A percentile compares a stretch with the other conserved stretches of the same genome.
These are phyloP conservation scores for Montipora efflorescens DNA, from an alignment of 64 coral and sea anemone species.

Conservation along the genomic window DNA sequence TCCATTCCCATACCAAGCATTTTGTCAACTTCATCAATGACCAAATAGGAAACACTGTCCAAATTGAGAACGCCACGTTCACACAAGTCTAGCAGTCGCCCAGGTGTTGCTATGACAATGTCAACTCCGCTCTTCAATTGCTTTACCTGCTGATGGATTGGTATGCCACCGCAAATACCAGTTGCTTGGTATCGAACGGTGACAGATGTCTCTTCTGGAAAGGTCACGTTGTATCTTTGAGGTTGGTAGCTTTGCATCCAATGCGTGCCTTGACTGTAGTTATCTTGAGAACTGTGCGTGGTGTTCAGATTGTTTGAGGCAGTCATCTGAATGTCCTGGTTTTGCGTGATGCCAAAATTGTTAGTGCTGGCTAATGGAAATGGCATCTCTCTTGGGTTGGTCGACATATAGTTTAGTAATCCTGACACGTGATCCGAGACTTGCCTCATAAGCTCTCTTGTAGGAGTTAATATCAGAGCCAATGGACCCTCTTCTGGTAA, in stretches of 20 bases:
- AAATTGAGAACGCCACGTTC: conserved; percentile 79
- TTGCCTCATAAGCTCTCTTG: conserved; percentile 97
- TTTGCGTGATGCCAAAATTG: neutral
- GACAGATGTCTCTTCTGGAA: neutral
- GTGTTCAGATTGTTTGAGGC: neutral
- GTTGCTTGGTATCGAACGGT: conserved; percentile 64
- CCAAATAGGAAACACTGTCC: conserved; percentile 79
- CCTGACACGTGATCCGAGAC: conserved; percentile 69
- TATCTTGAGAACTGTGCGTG: neutral
- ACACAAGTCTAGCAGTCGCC: conserved; percentile 92
- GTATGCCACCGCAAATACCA: conserved; percentile 93
- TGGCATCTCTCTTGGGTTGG: neutral
- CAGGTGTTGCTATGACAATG: conserved; percentile 93
- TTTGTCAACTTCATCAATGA: conserved; percentile 97
- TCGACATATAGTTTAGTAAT: conserved; percentile 27
- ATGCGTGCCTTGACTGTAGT: neutral
- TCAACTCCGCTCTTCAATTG: conserved; percentile 75
- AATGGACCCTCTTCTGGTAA: conserved; percentile 74
- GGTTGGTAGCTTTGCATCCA: neutral
- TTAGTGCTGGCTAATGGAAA: neutral
- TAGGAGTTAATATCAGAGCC: conserved; percentile 90
- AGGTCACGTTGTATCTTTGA: neutral
- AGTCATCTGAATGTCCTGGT: neutral
- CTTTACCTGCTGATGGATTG: conserved; percentile 76
- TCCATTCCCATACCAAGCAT: conserved; percentile 99